A percentile compares a stretch with the other conserved stretches of the same genome.
These are phyloP conservation scores for Cataglyphis altisquamis DNA, from an alignment of 2,888 invertebrate genomes.

Conservation along the genomic window DNA sequence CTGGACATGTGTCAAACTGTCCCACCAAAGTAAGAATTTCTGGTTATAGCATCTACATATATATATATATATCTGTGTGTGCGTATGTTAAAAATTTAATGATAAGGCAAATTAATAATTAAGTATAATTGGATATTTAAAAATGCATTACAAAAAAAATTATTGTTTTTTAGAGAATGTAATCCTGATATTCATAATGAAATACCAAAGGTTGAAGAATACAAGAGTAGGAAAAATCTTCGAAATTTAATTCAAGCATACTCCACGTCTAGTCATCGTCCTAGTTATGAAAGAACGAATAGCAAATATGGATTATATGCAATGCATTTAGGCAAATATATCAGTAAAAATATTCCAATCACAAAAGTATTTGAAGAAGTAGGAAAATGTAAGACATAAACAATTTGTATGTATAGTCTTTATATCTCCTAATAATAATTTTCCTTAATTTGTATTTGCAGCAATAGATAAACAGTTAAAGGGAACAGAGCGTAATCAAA, in stretches of 20 bases:
- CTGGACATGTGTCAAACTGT: constrained; percentile 84
- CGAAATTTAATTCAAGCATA: constrained; percentile 83
- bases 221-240: constrained; percentile 78
- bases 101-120: not conserved
- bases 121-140: not conserved
- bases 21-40: constrained; percentile 78
- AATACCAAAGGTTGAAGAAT: constrained; percentile 78
- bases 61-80: not conserved
- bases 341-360: constrained; percentile 79
- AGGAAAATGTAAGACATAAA: constrained; percentile 77
- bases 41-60: not conserved
- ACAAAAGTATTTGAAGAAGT: constrained; percentile 81
- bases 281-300: constrained; percentile 80
- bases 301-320: constrained; percentile 81
- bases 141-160: not conserved
- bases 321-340: constrained; percentile 81
- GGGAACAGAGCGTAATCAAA: constrained; percentile 80
- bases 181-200: constrained; percentile 82
- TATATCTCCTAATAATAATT: not conserved
- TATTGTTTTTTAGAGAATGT: constrained; percentile 73
- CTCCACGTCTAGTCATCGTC: constrained; percentile 82
- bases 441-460: constrained; percentile 63
- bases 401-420: not conserved
- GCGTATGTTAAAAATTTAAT: not conserved
- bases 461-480: constrained; percentile 80